These are phyloP conservation scores for Hassar affinis DNA, from an alignment of 2,113 vertebrate species.

Conservation along the genomic window DNA sequence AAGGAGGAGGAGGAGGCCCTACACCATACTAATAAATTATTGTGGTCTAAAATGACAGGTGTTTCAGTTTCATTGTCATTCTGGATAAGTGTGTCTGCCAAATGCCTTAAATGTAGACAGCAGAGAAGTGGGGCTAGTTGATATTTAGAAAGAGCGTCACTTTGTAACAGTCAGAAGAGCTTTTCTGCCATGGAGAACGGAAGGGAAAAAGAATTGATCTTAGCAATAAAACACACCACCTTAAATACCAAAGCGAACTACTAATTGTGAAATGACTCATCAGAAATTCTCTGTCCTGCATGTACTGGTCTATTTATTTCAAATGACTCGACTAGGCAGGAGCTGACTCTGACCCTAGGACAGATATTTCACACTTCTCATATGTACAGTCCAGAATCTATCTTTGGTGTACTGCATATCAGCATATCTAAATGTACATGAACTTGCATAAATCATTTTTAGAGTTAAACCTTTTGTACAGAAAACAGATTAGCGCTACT, in stretches of 20 bases:
- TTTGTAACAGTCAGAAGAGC: background rate
- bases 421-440: background rate
- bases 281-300: background rate
- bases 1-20: too few species aligned
- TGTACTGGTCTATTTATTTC: slow-evolving; percentile 25
- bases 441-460: background rate
- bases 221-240: background rate
- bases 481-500: background rate
- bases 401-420: background rate
- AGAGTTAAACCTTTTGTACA: background rate
- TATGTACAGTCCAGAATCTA: slow-evolving; percentile 4
- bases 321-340: background rate
- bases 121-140: too few species aligned
- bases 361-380: slow-evolving; percentile 4
- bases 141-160: too few species aligned
- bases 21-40: too few species aligned
- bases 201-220: too few species aligned
- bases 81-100: too few species aligned
- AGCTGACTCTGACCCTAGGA: background rate
- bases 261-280: background rate
- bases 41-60: too few species aligned
- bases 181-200: background rate
- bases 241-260: background rate
- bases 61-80: too few species aligned
- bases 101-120: too few species aligned